Conservation (phyloP, 2,797 vertebrate genomes). For the Peromyscus eremicus region DNA sequence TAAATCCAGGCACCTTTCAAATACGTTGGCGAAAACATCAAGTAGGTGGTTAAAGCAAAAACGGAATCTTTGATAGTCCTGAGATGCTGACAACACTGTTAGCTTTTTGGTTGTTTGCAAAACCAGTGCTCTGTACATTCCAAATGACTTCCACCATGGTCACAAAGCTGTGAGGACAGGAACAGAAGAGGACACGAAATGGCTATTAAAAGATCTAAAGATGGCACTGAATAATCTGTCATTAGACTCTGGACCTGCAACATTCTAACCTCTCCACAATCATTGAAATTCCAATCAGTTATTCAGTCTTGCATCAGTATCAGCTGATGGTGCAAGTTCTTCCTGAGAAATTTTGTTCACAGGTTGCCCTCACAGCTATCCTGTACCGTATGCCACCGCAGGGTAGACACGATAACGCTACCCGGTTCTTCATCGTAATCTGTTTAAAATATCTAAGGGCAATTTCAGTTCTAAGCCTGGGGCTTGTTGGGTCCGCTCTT, state of each 20-base stretch:
- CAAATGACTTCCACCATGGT: background rate
- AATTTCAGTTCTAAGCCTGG: background rate
- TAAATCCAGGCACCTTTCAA: background rate
- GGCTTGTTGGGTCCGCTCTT: fast-evolving
- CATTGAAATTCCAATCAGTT: background rate
- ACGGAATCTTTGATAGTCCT: background rate
- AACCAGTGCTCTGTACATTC: background rate
- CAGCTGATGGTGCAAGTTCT: background rate
- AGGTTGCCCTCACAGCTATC: background rate
- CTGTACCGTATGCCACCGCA: background rate
- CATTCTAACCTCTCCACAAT: background rate
- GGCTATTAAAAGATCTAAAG: background rate
- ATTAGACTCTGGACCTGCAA: background rate
- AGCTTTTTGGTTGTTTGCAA: background rate
- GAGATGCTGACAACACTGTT: background rate
- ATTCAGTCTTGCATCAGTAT: background rate
- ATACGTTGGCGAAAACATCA: background rate
- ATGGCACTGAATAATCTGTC: background rate
- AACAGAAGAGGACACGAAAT: background rate
- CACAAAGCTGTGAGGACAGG: background rate
- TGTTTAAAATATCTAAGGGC: background rate
- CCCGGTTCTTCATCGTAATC: background rate
- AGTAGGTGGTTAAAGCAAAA: background rate
- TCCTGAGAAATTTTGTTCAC: background rate
- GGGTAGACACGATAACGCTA: background rate